Evolutionary conservation across 2,113 vertebrate genomes (phyloP).

Genomic region (Campylomormyrus numenius): DNA sequence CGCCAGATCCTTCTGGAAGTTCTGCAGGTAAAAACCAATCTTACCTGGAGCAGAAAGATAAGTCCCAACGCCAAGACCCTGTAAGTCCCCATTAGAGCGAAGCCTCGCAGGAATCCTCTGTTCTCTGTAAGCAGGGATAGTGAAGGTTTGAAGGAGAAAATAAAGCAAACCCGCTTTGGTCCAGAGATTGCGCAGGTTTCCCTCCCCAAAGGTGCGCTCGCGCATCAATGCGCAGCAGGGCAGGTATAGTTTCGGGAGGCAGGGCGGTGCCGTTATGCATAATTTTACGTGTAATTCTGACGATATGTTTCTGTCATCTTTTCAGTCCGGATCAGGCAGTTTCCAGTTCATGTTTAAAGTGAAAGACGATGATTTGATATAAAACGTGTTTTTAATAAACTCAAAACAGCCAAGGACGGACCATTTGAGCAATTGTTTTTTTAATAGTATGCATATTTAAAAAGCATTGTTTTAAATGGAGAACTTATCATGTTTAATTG

Average conservation of each 20-base stretch:
- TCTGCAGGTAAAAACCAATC: not conserved
- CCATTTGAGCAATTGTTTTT: not conserved
- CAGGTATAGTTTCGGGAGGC: conserved; percentile 1
- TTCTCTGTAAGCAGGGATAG: not conserved
- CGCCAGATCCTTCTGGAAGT: not conserved
- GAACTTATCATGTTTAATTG: not conserved
- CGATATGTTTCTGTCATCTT: not conserved
- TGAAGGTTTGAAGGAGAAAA: not conserved
- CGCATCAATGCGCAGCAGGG: not conserved
- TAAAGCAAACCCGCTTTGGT: not conserved
- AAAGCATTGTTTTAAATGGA: not conserved
- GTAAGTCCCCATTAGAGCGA: not conserved
- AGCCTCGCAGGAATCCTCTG: not conserved
- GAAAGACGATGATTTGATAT: not conserved
- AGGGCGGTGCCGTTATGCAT: not conserved
- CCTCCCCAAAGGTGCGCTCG: not conserved
- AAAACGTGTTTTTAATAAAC: not conserved
- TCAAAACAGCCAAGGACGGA: not conserved
- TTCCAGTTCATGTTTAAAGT: not conserved
- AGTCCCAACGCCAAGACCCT: not conserved
- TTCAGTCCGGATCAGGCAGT: not conserved
- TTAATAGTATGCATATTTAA: too few species aligned
- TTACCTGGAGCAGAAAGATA: not conserved
- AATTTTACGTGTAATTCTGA: not conserved
- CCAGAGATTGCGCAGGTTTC: too few species aligned